These are phyloP conservation scores for Pollachius pollachius DNA, from an alignment of 2,113 vertebrate species.

Conservation along the genomic window DNA sequence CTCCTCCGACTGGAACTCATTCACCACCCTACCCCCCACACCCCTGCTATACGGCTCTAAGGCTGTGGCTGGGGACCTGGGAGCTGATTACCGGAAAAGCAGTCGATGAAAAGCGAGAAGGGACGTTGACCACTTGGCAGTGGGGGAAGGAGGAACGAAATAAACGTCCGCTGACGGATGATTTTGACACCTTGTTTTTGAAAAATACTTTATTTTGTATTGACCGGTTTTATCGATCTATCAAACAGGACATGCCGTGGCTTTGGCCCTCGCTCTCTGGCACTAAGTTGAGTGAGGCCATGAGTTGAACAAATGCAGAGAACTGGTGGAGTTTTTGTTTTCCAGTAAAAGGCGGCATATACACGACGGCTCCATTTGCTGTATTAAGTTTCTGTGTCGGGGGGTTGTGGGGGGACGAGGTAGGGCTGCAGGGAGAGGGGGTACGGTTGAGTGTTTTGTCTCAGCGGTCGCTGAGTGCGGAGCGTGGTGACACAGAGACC, in stretches of 20 bases:
- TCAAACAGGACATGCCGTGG: not conserved
- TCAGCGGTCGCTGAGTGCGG: conserved; percentile 43
- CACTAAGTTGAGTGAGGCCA: not conserved
- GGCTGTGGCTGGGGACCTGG: conserved; percentile 29
- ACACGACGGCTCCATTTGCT: conserved; percentile 57
- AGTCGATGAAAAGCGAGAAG: conserved; percentile 18
- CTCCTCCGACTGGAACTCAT: conserved; percentile 44
- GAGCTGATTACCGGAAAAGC: conserved; percentile 45
- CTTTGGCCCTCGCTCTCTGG: not conserved
- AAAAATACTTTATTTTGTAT: not conserved
- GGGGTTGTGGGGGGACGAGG: conserved; percentile 26
- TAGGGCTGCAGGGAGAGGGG: conserved; percentile 18
- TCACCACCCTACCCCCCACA: conserved; percentile 44
- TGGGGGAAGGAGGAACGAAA: too few relatives aligned
- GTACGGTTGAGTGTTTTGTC: conserved; percentile 55
- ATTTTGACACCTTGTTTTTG: not conserved
- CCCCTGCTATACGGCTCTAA: conserved; percentile 21
- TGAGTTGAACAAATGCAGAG: too few relatives aligned
- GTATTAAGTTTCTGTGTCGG: too few relatives aligned
- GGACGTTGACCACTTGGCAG: not conserved
- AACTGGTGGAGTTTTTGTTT: too few relatives aligned
- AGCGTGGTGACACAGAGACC: conserved; percentile 51
- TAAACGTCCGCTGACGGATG: too few relatives aligned
- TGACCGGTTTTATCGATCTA: not conserved
- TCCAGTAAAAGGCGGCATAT: not conserved